Conservation (phyloP, 2,888 invertebrate genomes). For the Nephrotoma flavescens region DNA sequence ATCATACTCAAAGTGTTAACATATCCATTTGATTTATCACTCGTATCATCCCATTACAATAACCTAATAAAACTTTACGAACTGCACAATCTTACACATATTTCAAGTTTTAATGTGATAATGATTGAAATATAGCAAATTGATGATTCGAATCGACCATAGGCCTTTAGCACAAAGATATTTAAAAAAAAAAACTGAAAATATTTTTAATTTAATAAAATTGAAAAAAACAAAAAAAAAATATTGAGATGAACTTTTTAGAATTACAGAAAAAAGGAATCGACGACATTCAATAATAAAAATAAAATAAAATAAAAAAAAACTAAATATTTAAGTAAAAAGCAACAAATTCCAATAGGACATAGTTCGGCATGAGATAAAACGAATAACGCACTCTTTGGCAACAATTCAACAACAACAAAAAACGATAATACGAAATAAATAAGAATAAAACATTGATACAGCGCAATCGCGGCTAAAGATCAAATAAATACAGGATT, state of each 20-base stretch:
- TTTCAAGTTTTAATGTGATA: background rate
- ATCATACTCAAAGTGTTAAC: background rate
- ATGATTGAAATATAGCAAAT: background rate
- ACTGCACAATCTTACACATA: background rate
- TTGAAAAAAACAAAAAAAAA: background rate
- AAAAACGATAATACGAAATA: background rate
- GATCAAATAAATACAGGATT: conserved; percentile 12
- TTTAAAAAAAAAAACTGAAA: background rate
- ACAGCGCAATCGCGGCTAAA: conserved; percentile 6
- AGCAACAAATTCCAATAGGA: conserved; percentile 6
- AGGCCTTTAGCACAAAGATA: background rate
- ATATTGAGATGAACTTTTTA: background rate
- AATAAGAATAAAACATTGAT: background rate
- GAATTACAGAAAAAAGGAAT: background rate
- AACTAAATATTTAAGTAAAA: background rate
- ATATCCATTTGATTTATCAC: background rate
- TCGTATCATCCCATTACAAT: background rate
- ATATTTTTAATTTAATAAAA: background rate
- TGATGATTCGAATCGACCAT: background rate
- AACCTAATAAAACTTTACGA: background rate
- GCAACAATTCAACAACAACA: background rate
- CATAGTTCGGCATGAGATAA: conserved; percentile 6
- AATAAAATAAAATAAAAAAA: background rate
- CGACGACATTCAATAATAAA: conserved; percentile 2
- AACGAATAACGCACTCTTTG: conserved; percentile 3